A percentile compares a stretch with the other conserved stretches of the same genome.
These are phyloP conservation scores for Rapana venosa DNA, from an alignment of 2,888 invertebrate genomes.

Conservation along the genomic window DNA sequence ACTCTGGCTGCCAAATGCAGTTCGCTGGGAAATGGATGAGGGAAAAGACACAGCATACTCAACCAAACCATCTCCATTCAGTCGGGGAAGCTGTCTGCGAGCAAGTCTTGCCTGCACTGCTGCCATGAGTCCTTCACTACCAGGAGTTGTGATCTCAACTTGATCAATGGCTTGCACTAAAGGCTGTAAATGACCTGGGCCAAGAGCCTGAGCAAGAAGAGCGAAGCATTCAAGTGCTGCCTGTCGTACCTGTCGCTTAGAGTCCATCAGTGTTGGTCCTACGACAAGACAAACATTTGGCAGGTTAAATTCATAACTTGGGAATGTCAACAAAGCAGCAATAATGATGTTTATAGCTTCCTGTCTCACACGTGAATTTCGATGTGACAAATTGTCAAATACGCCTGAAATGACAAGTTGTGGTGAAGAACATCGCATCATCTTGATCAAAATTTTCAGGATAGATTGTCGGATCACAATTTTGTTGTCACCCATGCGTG, in stretches of 20 bases:
- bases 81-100: constrained; percentile 85
- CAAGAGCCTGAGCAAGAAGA: constrained; percentile 86
- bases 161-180: constrained; percentile 80
- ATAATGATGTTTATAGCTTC: constrained; percentile 88
- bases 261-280: constrained; percentile 81
- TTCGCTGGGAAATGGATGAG: constrained; percentile 73
- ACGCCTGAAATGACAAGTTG: constrained; percentile 81
- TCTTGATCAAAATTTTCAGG: constrained; percentile 79
- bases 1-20: constrained; percentile 72
- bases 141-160: constrained; percentile 74
- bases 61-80: constrained; percentile 86
- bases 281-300: constrained; percentile 78
- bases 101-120: constrained; percentile 87
- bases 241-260: constrained; percentile 87
- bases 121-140: constrained; percentile 80
- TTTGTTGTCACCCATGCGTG: constrained; percentile 80
- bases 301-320: constrained; percentile 86
- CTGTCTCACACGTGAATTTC: constrained; percentile 84
- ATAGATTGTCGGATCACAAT: constrained; percentile 80
- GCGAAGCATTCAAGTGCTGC: constrained; percentile 89
- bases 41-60: constrained; percentile 86
- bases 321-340: constrained; percentile 87
- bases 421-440: constrained; percentile 81
- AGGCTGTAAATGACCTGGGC: constrained; percentile 81
- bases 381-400: constrained; percentile 79